Evolutionary conservation across 2,888 invertebrate species (phyloP), one percentile per base, ranked within the genome.

Genomic region (Chalcis sispes): DNA sequence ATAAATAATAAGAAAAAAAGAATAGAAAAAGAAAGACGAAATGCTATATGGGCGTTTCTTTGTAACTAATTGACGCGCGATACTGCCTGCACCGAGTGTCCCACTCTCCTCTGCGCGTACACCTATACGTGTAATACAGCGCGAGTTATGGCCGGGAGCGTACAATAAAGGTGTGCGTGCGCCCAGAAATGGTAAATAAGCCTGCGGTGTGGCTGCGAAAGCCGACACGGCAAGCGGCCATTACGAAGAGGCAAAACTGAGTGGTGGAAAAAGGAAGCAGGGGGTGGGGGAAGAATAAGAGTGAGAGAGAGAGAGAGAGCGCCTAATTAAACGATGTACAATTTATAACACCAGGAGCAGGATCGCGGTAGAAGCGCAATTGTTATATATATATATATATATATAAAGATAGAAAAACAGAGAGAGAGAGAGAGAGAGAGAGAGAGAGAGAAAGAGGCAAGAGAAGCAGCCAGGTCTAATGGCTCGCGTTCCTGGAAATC

Each of bases 261-360:
- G n/a, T n/a, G n/a, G n/a, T n/a, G n/a, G n/a, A n/a, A n/a, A n/a
- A n/a, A 36, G 5, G 36, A 36, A 36, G 36, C n/a, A 36, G n/a
- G 56, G 8, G 42, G n/a, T 7, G 42, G 36, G 46, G 54, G 27
- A 8, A 79, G 77, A 79, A 3, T 13, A 23, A 10, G 25, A 59
- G 50, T 1, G 20, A n/a, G 61, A n/a, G 50, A 18, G 81, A 15
- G 23, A 36, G 65, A 59, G 79, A 83, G 83, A 82, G 86, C 82
- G 85, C 87, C 88, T 88, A 88, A 88, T 88, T 88, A 88, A 88
- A 88, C 87, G 88, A 88, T 88, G 88, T 88, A 87, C 86, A 88
- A 88, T 88, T 88, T 88, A 88, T 88, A 88, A 88, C 88, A 86
- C 88, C 87, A 88, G 61, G n/a, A 23, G 18, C 29, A 46, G 36